Percentiles rank a stretch among this genome's conserved stretches.
These are phyloP conservation scores for Fragum whitleyi DNA, from an alignment of 2,888 invertebrate species.

Conservation along the genomic window DNA sequence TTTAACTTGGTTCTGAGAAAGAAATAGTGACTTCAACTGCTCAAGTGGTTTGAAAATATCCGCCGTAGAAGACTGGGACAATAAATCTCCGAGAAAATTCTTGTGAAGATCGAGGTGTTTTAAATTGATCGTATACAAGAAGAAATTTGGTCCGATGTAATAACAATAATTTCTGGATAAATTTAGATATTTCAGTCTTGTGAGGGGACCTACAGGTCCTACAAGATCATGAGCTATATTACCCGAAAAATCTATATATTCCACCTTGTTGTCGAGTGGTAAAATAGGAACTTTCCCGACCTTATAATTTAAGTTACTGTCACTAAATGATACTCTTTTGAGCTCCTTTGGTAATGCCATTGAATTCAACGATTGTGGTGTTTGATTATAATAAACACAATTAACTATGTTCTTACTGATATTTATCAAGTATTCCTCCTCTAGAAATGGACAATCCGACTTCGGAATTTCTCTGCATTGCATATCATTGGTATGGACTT, in stretches of 20 bases:
- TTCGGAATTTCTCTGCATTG: background rate
- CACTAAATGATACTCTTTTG: background rate
- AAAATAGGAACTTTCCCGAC: background rate
- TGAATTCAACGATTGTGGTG: background rate
- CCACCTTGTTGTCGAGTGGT: slow-evolving; percentile 5
- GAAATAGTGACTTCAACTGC: slow-evolving; percentile 16
- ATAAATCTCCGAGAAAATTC: slow-evolving; percentile 5
- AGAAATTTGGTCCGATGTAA: slow-evolving; percentile 12
- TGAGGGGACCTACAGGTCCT: slow-evolving; percentile 22
- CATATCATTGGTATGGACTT: background rate
- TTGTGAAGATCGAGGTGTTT: background rate
- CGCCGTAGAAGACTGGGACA: background rate
- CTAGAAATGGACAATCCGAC: background rate
- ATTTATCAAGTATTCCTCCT: background rate
- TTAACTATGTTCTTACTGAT: background rate
- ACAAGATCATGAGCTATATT: slow-evolving; percentile 12
- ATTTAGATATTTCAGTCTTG: slow-evolving; percentile 24
- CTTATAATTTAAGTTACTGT: slow-evolving; percentile 5
- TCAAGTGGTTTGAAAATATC: slow-evolving; percentile 29
- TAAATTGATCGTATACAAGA: background rate
- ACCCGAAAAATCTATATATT: slow-evolving; percentile 23
- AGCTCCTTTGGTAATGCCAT: background rate
- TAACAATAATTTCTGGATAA: slow-evolving; percentile 35
- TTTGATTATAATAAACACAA: background rate
- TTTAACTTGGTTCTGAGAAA: slow-evolving; percentile 32